Base-by-base conservation (phyloP, 35 echinoderm and acorn worm species). In the Strongylocentrotus purpuratus region DNA sequence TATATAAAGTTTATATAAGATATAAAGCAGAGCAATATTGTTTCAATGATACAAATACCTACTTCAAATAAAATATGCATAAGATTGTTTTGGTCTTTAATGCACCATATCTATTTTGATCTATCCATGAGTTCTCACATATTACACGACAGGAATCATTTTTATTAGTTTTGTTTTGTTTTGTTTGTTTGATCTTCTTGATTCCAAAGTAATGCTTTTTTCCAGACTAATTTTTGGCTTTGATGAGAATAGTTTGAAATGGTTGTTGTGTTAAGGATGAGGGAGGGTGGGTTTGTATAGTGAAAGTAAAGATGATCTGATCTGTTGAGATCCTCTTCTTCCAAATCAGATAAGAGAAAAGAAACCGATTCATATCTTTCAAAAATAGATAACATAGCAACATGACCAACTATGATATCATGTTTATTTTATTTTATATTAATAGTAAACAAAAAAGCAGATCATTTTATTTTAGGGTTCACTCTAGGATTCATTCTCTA, bases 231-330 rank as follows among this genome's bases (percentile, higher is more conserved):
- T 78, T 78, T 78, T 15, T 78, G 28, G 20, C 7, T 78, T 78
- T 78, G 7, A 78, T 78, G 25, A 78, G 25, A 78, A 78, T 28
- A 78, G 65, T 78, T 78, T 28, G 28, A 7, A 78, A 78, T 78
- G 20, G 65, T 78, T 78, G 65, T 78, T 78, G 65, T 78, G 65
- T 78, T 78, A 78, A 78, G 65, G 65, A 78, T 78, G 28, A 78
- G 65, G 65, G 65, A 78, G 65, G 65, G 65, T n/a, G 65, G 65
- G 65, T 78, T 78, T 78, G 65, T 78, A 78, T n/a, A 78, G 65
- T 78, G 65, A 78, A 78, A 78, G 65, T 78, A 78, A 78, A 78
- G 65, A 78, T 78, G 25, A 78, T 78, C 65, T 78, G 65, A 78
- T 78, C 65, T 78, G 7, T 28, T 78, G 28, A 78, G 65, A 78